Evolutionary conservation across 2,888 invertebrate genomes (phyloP).

Genomic region (Pherbina coryleti): DNA sequence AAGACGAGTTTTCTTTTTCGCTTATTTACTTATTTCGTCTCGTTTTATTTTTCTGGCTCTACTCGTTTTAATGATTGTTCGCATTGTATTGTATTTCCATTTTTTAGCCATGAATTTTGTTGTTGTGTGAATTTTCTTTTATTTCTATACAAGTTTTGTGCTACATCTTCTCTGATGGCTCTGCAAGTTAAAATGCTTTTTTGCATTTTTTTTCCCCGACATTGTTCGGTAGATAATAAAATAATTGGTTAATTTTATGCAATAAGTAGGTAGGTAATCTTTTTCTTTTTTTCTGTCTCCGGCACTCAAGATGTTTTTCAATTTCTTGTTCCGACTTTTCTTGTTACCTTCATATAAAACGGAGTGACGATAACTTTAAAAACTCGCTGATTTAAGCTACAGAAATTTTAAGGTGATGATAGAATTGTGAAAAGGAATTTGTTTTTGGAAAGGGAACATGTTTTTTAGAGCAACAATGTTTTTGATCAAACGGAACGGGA

Average conservation of each 20-base stretch:
- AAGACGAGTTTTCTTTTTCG: background rate
- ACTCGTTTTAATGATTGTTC: slow-evolving; percentile 25
- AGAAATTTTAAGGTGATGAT: too few species aligned
- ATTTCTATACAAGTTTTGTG: background rate
- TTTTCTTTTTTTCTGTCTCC: background rate
- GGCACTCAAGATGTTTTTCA: background rate
- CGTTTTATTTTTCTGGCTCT: background rate
- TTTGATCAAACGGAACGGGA: too few species aligned
- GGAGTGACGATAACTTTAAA: too few species aligned
- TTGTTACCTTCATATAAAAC: too few species aligned
- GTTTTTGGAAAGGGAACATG: too few species aligned
- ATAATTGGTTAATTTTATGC: slow-evolving; percentile 31
- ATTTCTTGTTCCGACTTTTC: background rate
- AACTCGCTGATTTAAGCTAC: too few species aligned
- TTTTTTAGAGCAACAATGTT: too few species aligned
- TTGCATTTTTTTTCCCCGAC: background rate
- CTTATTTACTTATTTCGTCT: slow-evolving; percentile 26
- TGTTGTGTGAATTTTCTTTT: slow-evolving; percentile 19
- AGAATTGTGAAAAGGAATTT: too few species aligned
- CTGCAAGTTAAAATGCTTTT: background rate
- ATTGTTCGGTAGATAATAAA: slow-evolving; percentile 23
- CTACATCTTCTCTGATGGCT: background rate
- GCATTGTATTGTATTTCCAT: slow-evolving; percentile 35
- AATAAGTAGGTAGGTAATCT: background rate
- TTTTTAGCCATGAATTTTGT: slow-evolving; percentile 24